phyloP scores from a whole-genome alignment of 1,140 invertebrate genomes.

The Orius insidiosus region DNA sequence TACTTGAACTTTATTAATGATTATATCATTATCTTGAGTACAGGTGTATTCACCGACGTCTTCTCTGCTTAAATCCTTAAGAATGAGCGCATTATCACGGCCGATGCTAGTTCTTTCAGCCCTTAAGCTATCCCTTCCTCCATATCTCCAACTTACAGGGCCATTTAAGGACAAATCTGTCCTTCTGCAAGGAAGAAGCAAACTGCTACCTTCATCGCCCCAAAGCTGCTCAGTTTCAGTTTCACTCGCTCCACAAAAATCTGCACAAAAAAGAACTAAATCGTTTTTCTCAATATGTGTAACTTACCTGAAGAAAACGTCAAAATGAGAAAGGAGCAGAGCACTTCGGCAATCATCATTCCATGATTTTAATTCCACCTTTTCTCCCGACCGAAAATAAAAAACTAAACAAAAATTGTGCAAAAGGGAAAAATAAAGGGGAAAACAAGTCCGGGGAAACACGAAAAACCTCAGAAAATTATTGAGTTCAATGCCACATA shows the following conservation, averaged over 20 bases:
- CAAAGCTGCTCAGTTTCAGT: conserved; percentile 8
- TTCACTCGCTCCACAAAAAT: not conserved
- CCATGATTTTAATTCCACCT: too few relatives aligned
- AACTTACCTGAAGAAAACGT: too few relatives aligned
- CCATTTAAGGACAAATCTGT: not conserved
- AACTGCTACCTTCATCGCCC: conserved; percentile 12
- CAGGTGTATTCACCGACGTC: conserved; percentile 54
- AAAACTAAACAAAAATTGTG: too few relatives aligned
- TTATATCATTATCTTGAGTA: conserved; percentile 30
- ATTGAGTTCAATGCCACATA: too few relatives aligned
- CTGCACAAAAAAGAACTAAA: conserved; percentile 1
- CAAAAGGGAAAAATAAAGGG: too few relatives aligned
- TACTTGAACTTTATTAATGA: conserved; percentile 39
- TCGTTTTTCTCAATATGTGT: too few relatives aligned
- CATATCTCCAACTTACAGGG: conserved; percentile 26
- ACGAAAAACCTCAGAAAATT: too few relatives aligned
- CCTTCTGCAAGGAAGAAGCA: conserved; percentile 10
- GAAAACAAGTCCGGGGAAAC: too few relatives aligned
- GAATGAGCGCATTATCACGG: conserved; percentile 40
- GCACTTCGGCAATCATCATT: too few relatives aligned
- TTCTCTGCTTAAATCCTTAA: conserved; percentile 38
- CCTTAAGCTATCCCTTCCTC: conserved; percentile 27
- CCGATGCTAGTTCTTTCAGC: conserved; percentile 30
- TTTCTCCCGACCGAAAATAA: too few relatives aligned
- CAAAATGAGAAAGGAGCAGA: too few relatives aligned